Evolutionary conservation across 2,888 invertebrate genomes (phyloP), one percentile per base, ranked within the genome.

Genomic region (Agriotes lineatus): DNA sequence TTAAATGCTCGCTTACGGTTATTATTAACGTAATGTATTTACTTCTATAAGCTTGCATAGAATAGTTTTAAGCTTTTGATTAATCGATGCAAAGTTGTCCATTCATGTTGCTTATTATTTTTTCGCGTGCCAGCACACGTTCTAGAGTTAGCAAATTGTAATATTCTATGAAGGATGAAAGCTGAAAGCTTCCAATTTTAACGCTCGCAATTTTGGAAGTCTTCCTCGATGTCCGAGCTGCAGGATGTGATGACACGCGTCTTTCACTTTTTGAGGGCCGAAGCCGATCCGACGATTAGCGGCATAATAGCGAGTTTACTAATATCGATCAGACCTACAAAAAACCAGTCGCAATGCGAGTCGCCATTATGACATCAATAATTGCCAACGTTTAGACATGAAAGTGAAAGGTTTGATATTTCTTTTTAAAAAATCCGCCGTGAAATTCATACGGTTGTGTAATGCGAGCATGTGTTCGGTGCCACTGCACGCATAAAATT

Each of bases 331-430:
- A 52, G 62, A 19, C 60, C 39, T 39, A 62, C 52, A 42, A 65
- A 57, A 58, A 70, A 60, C 64, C 3, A 3, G 54, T 44, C 20
- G 58, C 58, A 14, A 44, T 39, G 19, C 33, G 33, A 67, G 65
- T 67, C 69, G 69, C 72, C 71, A 70, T 74, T 74, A 75, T 76
- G 74, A 73, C 74, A 75, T 74, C 75, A 61, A 75, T 74, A 76
- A 75, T 74, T 76, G 73, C 73, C 60, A 75, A 69, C 71, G 64
- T 70, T 75, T 73, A 70, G 64, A 71, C 67, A 71, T 65, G 75
- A 74, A 76, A 76, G 76, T 76, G 76, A 76, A 76, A 76, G 76
- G 76, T 68, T 66, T 73, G 75, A 71, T 74, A 73, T 74, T 72
- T 72, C 70, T 72, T 70, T 70, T 69, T 58, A 18, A 71, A 72